phyloP scores from a whole-genome alignment of 2,888 invertebrate genomes.

The Agrilus mali region DNA sequence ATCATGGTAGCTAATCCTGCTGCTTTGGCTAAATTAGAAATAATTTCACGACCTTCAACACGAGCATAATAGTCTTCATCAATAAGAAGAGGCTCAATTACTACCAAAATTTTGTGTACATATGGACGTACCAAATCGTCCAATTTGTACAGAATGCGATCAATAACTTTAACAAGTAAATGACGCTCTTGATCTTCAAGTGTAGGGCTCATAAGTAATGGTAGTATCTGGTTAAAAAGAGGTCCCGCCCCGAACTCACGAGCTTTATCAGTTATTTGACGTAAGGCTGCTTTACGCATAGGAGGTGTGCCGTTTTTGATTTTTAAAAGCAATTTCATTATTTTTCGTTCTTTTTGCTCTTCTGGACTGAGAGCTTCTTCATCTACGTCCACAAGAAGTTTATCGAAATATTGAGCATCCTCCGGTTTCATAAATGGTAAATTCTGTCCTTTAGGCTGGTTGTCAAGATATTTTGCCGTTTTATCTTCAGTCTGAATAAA shows the following conservation, averaged over 20 bases:
- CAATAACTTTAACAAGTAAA: slow-evolving; percentile 96
- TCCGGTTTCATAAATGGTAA: slow-evolving; percentile 99
- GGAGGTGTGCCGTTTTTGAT: slow-evolving; percentile 99
- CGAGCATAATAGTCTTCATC: slow-evolving; percentile 99
- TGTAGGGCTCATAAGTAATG: slow-evolving; percentile 98
- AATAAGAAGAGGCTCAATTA: slow-evolving; percentile 95
- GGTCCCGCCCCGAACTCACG: slow-evolving; percentile 98
- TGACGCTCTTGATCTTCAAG: slow-evolving; percentile 98
- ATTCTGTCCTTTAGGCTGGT: slow-evolving; percentile 92
- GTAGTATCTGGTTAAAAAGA: slow-evolving; percentile 96
- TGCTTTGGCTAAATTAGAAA: slow-evolving; percentile 97
- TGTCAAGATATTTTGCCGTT: slow-evolving; percentile 80
- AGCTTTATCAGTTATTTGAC: slow-evolving; percentile 98
- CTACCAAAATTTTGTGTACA: slow-evolving; percentile 98
- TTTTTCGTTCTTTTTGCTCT: slow-evolving; percentile 96
- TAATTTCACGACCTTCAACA: slow-evolving; percentile 98
- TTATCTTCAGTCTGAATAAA: slow-evolving; percentile 89
- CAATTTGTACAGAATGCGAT: slow-evolving; percentile 93
- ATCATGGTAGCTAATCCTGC: slow-evolving; percentile 99
- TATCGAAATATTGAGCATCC: slow-evolving; percentile 99
- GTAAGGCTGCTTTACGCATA: slow-evolving; percentile 93
- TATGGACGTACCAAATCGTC: slow-evolving; percentile 98
- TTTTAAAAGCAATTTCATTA: slow-evolving; percentile 95
- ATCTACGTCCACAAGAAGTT: slow-evolving; percentile 93
- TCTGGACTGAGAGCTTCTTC: slow-evolving; percentile 91